Percentiles rank a stretch among this genome's conserved stretches.
Evolutionary conservation across 2,888 invertebrate species (phyloP).

Genomic region (Zhuqinia jingwanae): DNA sequence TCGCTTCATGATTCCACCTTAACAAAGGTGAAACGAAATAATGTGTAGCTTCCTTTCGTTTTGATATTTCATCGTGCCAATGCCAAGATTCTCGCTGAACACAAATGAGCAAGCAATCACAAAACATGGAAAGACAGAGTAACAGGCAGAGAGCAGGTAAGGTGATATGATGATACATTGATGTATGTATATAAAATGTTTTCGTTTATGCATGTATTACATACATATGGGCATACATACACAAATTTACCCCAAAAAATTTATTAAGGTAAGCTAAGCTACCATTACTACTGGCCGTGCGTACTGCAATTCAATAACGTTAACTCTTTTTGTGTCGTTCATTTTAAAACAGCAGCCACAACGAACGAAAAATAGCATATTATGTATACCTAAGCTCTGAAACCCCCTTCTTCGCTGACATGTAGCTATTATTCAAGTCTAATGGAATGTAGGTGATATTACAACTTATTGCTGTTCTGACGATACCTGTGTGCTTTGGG

Average conservation of each 20-base stretch:
- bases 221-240: no score
- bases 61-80: not conserved
- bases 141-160: slow-evolving; percentile 39
- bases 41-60: not conserved
- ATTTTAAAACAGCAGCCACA: no score
- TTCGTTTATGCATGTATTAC: slow-evolving; percentile 8
- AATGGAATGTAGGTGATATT: no score
- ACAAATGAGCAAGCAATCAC: slow-evolving; percentile 44
- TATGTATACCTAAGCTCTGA: no score
- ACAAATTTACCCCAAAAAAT: slow-evolving; percentile 36
- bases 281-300: no score
- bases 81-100: slow-evolving; percentile 18
- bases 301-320: not conserved
- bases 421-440: no score
- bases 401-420: no score
- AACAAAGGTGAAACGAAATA: slow-evolving; percentile 35
- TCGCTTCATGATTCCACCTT: not conserved
- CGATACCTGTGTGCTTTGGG: no score
- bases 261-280: slow-evolving; percentile 36
- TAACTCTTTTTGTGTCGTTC: not conserved
- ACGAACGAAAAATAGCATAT: no score
- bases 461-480: no score
- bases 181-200: slow-evolving; percentile 55
- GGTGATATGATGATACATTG: slow-evolving; percentile 40
- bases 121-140: slow-evolving; percentile 24